Conservation (phyloP, 64 coral and sea anemone genomes). For the Orbicella faveolata region DNA sequence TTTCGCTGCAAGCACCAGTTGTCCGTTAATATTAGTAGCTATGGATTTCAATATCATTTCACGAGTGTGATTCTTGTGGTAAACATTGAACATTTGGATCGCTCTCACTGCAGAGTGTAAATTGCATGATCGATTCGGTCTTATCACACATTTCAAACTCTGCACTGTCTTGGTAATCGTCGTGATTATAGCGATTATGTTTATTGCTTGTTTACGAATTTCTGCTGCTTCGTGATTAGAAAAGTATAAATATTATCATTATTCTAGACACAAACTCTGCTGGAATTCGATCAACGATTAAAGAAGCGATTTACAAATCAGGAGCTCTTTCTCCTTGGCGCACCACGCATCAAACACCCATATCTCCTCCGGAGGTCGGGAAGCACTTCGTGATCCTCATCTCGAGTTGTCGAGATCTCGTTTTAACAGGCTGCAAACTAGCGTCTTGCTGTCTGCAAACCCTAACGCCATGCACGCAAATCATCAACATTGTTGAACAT, state of each 20-base stretch:
- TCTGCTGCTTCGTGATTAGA: conserved; percentile 70
- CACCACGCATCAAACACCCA: too few species aligned
- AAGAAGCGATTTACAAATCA: conserved; percentile 40
- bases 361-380: conserved; percentile 25
- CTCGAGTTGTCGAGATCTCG: conserved; percentile 75
- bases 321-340: conserved; percentile 1
- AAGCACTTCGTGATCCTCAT: background rate
- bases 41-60: conserved; percentile 48
- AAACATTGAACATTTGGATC: conserved; percentile 21
- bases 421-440: conserved; percentile 90
- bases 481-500: conserved; percentile 61
- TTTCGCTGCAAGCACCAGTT: background rate
- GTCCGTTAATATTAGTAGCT: conserved; percentile 4
- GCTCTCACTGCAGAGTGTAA: conserved; percentile 78
- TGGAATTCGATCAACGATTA: conserved; percentile 47
- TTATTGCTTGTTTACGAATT: conserved; percentile 99
- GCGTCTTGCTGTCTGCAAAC: conserved; percentile 79
- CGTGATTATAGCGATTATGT: conserved; percentile 89
- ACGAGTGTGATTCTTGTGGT: conserved; percentile 24
- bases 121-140: conserved; percentile 80
- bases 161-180: conserved; percentile 73
- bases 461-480: conserved; percentile 75
- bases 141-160: conserved; percentile 86
- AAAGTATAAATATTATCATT: conserved; percentile 94
- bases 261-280: conserved; percentile 25